These are phyloP conservation scores for Myopa tessellatipennis DNA, from an alignment of 2,888 invertebrate species.

Conservation along the genomic window DNA sequence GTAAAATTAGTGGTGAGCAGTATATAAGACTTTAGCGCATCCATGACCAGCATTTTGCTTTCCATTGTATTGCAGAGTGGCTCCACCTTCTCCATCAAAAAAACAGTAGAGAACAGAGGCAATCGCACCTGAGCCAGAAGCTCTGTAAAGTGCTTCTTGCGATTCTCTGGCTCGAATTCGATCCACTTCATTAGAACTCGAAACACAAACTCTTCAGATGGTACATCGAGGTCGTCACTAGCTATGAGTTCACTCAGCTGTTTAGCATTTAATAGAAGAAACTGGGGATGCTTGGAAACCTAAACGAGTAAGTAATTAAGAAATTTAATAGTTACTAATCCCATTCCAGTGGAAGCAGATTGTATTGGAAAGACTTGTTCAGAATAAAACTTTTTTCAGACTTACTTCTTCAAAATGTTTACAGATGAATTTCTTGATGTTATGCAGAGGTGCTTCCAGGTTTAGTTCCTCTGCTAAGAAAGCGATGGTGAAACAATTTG, in stretches of 20 bases:
- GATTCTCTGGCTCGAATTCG: not conserved
- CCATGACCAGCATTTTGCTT: too few species aligned
- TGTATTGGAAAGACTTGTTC: too few species aligned
- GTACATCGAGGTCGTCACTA: not conserved
- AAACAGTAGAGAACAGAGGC: too few species aligned
- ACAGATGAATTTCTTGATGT: constrained; percentile 86
- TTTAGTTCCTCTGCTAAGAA: constrained; percentile 93
- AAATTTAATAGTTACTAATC: not conserved
- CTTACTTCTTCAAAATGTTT: constrained; percentile 72
- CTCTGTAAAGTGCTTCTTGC: not conserved
- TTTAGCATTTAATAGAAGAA: not conserved
- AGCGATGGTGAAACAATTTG: constrained; percentile 93
- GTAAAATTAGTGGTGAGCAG: too few species aligned
- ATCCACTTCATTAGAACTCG: not conserved
- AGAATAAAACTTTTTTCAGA: not conserved
- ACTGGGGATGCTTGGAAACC: not conserved
- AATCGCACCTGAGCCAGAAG: too few species aligned
- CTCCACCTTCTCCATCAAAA: too few species aligned
- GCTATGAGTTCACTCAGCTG: not conserved
- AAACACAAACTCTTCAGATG: not conserved
- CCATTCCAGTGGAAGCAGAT: too few species aligned
- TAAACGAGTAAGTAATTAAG: not conserved
- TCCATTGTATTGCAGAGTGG: too few species aligned
- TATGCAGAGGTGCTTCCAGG: constrained; percentile 81
- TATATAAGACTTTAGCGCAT: too few species aligned